phyloP scores from a whole-genome alignment of 1,140 invertebrate species.

The Hormaphis cornu region DNA sequence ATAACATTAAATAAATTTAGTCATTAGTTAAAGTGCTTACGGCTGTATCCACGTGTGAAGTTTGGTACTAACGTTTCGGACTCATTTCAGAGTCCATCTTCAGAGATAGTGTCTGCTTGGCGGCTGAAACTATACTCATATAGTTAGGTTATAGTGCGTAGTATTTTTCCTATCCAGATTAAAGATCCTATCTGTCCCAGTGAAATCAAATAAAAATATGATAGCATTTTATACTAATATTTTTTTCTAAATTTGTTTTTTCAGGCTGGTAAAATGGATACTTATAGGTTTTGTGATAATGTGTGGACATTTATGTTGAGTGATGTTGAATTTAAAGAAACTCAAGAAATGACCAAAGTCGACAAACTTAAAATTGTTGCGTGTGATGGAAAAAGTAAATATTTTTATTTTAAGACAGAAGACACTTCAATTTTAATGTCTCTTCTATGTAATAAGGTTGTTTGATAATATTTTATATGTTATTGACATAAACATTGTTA shows the following conservation, averaged over 20 bases:
- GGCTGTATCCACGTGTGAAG: no score
- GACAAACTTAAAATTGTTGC: constrained; percentile 99
- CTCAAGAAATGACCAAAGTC: constrained; percentile 85
- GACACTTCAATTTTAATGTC: neutral
- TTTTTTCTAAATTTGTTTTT: constrained; percentile 33
- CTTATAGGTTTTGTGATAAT: constrained; percentile 99
- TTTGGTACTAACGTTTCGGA: no score
- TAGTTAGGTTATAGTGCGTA: no score
- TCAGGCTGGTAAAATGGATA: constrained; percentile 89
- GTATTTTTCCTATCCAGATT: no score
- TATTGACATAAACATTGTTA: no score
- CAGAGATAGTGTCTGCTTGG: no score
- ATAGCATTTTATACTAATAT: constrained; percentile 8
- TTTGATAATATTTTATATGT: no score
- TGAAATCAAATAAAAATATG: constrained; percentile 1
- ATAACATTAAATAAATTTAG: no score
- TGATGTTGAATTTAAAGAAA: constrained; percentile 95
- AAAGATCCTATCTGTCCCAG: no score
- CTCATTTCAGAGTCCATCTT: no score
- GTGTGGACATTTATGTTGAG: constrained; percentile 99
- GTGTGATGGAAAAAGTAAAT: constrained; percentile 90
- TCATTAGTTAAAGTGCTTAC: no score
- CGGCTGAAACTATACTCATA: no score
- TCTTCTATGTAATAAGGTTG: neutral
- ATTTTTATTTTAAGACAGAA: neutral